Conservation (phyloP, 2,797 vertebrate species). For the Acanthopagrus latus region DNA sequence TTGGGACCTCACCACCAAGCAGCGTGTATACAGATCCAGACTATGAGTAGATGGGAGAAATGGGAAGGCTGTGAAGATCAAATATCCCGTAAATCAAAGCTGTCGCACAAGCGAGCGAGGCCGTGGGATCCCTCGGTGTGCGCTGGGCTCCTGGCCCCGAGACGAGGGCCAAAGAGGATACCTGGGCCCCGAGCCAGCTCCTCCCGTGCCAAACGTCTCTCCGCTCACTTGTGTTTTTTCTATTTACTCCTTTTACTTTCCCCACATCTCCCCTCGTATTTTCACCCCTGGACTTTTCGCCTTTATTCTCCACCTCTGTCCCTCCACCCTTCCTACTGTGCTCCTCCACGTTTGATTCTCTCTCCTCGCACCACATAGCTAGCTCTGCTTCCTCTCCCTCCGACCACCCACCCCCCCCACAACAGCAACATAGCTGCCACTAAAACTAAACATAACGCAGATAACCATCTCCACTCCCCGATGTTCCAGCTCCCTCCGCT, state of each 20-base stretch:
- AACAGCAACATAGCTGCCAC: neutral
- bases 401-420: too few species aligned
- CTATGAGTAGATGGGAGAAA: slow-evolving; percentile 21
- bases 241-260: neutral
- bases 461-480: slow-evolving; percentile 39
- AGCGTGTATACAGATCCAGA: slow-evolving; percentile 17
- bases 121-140: slow-evolving; percentile 32
- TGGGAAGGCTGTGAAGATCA: slow-evolving; percentile 54
- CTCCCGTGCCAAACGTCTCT: neutral
- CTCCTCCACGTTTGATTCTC: neutral
- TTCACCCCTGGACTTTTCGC: neutral
- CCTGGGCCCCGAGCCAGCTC: slow-evolving; percentile 39
- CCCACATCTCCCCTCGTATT: slow-evolving; percentile 5
- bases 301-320: neutral
- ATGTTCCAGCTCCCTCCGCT: slow-evolving; percentile 21
- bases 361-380: neutral
- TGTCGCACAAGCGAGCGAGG: slow-evolving; percentile 25
- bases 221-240: neutral
- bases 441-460: slow-evolving; percentile 34
- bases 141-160: slow-evolving; percentile 10
- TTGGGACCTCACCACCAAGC: slow-evolving; percentile 3
- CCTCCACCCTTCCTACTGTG: neutral
- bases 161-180: slow-evolving; percentile 23
- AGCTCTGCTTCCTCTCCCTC: neutral
- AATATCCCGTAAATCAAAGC: slow-evolving; percentile 72